Evolutionary conservation across 1,140 invertebrate genomes (phyloP).

Genomic region (Drosophila sechellia): DNA sequence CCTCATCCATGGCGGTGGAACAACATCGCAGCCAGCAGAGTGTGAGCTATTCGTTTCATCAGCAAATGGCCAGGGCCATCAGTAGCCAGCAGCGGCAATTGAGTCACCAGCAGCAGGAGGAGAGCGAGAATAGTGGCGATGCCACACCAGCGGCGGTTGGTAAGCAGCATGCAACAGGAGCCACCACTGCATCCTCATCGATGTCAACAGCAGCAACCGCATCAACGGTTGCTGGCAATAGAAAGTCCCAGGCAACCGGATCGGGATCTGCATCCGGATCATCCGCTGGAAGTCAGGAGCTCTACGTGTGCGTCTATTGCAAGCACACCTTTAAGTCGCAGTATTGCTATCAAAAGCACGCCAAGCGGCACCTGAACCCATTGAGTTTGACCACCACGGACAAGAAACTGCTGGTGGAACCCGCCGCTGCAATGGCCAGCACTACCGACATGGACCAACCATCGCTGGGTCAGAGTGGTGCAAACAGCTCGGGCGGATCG

Average conservation of each 20-base stretch:
- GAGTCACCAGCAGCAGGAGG: constrained; percentile 66
- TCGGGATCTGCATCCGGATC: constrained; percentile 9
- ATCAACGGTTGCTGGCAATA: background rate
- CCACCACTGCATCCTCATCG: background rate
- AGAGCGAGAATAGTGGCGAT: constrained; percentile 73
- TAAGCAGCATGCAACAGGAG: background rate
- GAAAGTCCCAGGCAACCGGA: background rate
- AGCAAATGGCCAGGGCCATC: constrained; percentile 83
- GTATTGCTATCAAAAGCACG: constrained; percentile 93
- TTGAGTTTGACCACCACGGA: constrained; percentile 75
- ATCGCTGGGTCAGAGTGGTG: background rate
- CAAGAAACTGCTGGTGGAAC: constrained; percentile 27
- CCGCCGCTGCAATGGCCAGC: background rate
- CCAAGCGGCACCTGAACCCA: constrained; percentile 88
- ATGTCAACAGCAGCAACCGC: background rate
- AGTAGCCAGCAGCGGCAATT: constrained; percentile 75
- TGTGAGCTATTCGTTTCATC: constrained; percentile 80
- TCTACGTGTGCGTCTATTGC: constrained; percentile 91
- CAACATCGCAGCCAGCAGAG: constrained; percentile 80
- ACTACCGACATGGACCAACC: background rate
- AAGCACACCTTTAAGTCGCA: constrained; percentile 93
- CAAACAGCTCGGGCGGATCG: constrained; percentile 3
- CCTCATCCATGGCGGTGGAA: constrained; percentile 5
- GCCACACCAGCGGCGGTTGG: background rate
- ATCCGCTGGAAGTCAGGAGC: constrained; percentile 62